A percentile compares a stretch with the other conserved stretches of the same genome.
phyloP scores from a whole-genome alignment of 2,797 vertebrate species.

The Knipowitschia caucasica region DNA sequence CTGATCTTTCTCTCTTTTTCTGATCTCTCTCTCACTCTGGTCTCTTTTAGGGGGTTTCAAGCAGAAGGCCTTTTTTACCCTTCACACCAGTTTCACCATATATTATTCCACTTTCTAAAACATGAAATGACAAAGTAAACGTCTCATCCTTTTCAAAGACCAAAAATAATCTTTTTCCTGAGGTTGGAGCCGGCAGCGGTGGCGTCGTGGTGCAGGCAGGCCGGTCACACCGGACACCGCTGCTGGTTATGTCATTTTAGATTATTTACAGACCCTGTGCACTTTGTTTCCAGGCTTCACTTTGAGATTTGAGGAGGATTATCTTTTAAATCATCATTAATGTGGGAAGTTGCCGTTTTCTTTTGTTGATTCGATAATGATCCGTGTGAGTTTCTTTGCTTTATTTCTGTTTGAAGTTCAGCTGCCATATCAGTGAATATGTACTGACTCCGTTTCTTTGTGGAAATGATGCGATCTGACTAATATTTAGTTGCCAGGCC shows the following conservation, averaged over 20 bases:
- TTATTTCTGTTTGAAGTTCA: conserved; percentile 77
- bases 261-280: too few species aligned
- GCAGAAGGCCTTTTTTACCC: too few species aligned
- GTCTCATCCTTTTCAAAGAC: too few species aligned
- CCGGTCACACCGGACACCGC: background rate
- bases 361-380: too few species aligned
- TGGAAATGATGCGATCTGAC: conserved; percentile 72
- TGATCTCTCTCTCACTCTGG: too few species aligned
- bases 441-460: conserved; percentile 66
- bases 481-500: conserved; percentile 84
- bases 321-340: background rate
- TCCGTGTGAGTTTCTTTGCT: conserved; percentile 47
- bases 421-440: conserved; percentile 82
- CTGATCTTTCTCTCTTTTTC: too few species aligned
- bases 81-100: too few species aligned
- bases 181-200: background rate
- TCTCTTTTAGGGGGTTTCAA: too few species aligned
- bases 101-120: too few species aligned
- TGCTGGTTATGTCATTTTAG: background rate
- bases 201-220: background rate
- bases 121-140: too few species aligned
- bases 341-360: too few species aligned
- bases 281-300: background rate
- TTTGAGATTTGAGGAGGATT: conserved; percentile 2
- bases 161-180: too few species aligned